Evolutionary conservation across 2,888 invertebrate species (phyloP).

Genomic region (Microplitis deprimator): DNA sequence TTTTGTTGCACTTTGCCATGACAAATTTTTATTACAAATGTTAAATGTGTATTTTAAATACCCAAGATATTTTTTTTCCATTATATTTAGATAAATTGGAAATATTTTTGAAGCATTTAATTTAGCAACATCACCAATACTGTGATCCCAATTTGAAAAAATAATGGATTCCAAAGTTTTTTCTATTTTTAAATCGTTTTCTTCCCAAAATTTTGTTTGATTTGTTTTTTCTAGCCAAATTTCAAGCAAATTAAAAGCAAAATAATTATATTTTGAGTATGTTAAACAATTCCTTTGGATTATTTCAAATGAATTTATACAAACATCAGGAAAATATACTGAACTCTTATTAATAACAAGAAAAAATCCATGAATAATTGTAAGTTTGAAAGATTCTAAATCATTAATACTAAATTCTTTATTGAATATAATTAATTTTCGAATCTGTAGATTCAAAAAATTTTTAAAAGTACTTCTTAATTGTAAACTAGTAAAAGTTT

Average conservation of each 20-base stretch:
- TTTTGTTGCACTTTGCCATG: conserved; percentile 77
- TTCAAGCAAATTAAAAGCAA: conserved; percentile 73
- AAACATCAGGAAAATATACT: conserved; percentile 57
- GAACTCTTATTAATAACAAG: conserved; percentile 51
- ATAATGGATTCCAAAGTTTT: conserved; percentile 72
- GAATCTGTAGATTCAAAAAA: conserved; percentile 48
- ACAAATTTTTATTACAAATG: conserved; percentile 62
- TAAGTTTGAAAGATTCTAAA: conserved; percentile 57
- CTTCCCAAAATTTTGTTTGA: conserved; percentile 66
- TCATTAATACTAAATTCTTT: conserved; percentile 49
- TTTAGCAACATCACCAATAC: conserved; percentile 75
- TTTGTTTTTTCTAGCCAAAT: conserved; percentile 70
- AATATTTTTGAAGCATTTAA: conserved; percentile 73
- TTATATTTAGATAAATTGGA: conserved; percentile 65
- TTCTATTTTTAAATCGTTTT: conserved; percentile 66
- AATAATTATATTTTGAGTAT: conserved; percentile 74
- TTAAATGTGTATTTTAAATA: conserved; percentile 60
- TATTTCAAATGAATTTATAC: conserved; percentile 63
- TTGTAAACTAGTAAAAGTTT: conserved; percentile 31
- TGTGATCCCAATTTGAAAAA: conserved; percentile 78
- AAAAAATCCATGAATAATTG: conserved; percentile 59
- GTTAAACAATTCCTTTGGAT: conserved; percentile 70
- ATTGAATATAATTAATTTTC: conserved; percentile 49
- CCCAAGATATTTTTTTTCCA: conserved; percentile 58
- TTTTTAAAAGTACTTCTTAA: conserved; percentile 46